phyloP scores from a whole-genome alignment of 2,888 invertebrate genomes.

The Epirrhoe alternata region DNA sequence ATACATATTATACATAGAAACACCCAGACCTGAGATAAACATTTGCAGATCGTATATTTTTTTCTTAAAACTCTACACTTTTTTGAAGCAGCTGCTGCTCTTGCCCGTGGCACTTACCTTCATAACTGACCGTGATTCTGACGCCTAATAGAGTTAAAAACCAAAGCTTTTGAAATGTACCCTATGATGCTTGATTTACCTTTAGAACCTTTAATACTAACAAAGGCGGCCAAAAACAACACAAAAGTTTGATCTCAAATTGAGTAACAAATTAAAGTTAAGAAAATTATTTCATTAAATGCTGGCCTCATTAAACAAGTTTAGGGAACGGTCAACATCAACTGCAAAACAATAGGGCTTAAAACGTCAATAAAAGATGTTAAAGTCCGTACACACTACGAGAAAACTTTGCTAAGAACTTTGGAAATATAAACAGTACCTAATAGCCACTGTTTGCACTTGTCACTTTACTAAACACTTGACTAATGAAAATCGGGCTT shows the following conservation, averaged over 20 bases:
- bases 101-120: background rate
- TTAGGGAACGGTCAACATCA: background rate
- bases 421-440: background rate
- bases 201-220: background rate
- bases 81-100: background rate
- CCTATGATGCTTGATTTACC: background rate
- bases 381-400: background rate
- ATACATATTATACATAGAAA: too few relatives aligned
- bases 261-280: background rate
- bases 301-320: background rate
- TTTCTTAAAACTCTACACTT: too few relatives aligned
- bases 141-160: background rate
- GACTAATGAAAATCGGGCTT: background rate
- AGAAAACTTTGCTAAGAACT: background rate
- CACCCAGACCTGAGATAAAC: too few relatives aligned
- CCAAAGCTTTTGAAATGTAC: background rate
- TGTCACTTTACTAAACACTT: background rate
- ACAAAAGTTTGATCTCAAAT: background rate
- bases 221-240: background rate
- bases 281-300: conserved; percentile 1
- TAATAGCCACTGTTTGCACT: background rate
- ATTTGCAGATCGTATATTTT: too few relatives aligned
- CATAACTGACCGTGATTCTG: background rate
- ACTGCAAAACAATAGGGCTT: background rate
- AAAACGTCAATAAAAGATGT: background rate